Evolutionary conservation across 2,113 vertebrate species (phyloP).

Genomic region (Dipodomys spectabilis): DNA sequence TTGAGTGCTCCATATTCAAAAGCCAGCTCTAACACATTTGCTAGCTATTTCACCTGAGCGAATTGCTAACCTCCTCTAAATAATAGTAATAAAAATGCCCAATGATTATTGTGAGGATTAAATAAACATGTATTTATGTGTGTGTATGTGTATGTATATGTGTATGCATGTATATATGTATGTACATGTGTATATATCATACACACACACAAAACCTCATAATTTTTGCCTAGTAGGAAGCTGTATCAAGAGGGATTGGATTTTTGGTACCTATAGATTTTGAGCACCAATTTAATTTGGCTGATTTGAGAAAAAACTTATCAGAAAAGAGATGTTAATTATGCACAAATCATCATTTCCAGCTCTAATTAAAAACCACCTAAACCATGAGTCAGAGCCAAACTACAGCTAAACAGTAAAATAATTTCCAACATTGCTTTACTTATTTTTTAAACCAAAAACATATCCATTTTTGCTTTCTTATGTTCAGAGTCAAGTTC

Average conservation of each 20-base stretch:
- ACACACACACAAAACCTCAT: neutral
- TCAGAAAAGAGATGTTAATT: neutral
- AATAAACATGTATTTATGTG: neutral
- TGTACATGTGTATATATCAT: no score
- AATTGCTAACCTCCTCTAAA: neutral
- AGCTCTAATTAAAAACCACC: neutral
- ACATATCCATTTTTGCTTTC: neutral
- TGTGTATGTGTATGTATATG: neutral
- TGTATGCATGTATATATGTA: neutral
- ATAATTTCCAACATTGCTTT: neutral
- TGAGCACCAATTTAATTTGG: neutral
- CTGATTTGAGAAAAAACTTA: neutral
- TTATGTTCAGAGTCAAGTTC: neutral
- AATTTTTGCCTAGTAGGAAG: neutral
- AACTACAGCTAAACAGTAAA: neutral
- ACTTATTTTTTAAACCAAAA: neutral
- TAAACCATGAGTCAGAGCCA: neutral
- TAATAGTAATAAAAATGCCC: neutral
- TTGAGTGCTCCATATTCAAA: neutral
- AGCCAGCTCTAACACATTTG: neutral
- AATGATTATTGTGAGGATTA: neutral
- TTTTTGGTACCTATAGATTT: neutral
- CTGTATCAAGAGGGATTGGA: neutral
- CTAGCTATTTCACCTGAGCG: neutral
- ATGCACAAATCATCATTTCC: neutral